Evolutionary conservation across 2,888 invertebrate genomes (phyloP).

Genomic region (Colostygia pectinataria): DNA sequence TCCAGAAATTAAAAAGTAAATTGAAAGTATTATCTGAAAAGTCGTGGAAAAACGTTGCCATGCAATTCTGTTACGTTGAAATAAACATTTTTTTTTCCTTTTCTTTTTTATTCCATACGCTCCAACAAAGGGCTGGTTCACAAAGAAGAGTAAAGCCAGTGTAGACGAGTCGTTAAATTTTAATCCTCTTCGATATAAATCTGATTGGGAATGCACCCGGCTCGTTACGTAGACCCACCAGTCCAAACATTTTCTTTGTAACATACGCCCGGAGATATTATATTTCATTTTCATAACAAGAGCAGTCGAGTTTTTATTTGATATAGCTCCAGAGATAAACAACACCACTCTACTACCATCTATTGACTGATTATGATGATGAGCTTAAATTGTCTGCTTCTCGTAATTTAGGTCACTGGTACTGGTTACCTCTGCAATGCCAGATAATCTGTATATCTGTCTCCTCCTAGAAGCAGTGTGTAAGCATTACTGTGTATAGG

Average conservation of each 20-base stretch:
- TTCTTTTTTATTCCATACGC: constrained; percentile 44
- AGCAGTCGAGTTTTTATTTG: too few relatives aligned
- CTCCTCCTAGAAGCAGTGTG: too few relatives aligned
- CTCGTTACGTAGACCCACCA: constrained; percentile 46
- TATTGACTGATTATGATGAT: too few relatives aligned
- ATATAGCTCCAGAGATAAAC: too few relatives aligned
- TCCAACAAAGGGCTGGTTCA: constrained; percentile 54
- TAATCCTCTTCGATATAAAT: constrained; percentile 67
- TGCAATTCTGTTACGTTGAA: constrained; percentile 17
- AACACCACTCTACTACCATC: too few relatives aligned
- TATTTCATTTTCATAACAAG: constrained; percentile 20
- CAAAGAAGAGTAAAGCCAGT: constrained; percentile 55
- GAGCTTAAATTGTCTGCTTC: too few relatives aligned
- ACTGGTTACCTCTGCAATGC: too few relatives aligned
- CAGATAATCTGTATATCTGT: too few relatives aligned
- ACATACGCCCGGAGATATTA: constrained; percentile 12
- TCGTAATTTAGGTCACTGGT: too few relatives aligned
- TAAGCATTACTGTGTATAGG: too few relatives aligned
- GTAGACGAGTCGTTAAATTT: constrained; percentile 67
- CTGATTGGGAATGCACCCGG: constrained; percentile 67
- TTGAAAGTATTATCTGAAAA: constrained; percentile 11
- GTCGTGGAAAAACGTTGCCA: constrained; percentile 15
- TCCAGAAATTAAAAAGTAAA: constrained; percentile 9
- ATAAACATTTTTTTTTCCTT: constrained; percentile 37
- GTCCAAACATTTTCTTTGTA: constrained; percentile 26